phyloP scores from a whole-genome alignment of 2,797 vertebrate genomes.

The Chiroxiphia lanceolata region DNA sequence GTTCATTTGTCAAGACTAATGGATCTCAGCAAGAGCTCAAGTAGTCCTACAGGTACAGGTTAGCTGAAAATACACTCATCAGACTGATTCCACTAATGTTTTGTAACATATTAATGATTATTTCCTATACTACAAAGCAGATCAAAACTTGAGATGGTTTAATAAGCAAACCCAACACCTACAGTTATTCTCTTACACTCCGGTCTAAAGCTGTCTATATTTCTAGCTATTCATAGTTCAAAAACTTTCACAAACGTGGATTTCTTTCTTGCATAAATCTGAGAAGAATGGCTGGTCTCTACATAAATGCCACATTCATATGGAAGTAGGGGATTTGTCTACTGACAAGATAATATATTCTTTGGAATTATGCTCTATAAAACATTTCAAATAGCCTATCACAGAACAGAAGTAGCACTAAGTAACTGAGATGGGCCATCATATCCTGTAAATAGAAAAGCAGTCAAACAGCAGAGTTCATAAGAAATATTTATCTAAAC shows the following conservation, averaged over 20 bases:
- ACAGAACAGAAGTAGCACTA: conserved; percentile 5
- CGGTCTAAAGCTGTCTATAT: neutral
- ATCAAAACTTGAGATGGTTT: neutral
- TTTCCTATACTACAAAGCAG: neutral
- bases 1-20: neutral
- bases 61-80: neutral
- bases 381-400: neutral
- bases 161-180: neutral
- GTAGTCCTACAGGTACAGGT: neutral
- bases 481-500: neutral
- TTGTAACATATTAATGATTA: neutral
- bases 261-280: neutral
- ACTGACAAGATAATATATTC: neutral
- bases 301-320: neutral
- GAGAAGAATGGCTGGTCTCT: neutral
- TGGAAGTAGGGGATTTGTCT: neutral
- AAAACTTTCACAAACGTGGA: neutral
- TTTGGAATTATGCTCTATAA: neutral
- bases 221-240: neutral
- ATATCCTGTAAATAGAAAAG: neutral
- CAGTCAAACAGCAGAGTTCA: neutral
- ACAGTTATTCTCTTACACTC: neutral
- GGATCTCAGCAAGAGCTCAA: neutral
- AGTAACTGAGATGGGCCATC: neutral
- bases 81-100: neutral